Evolutionary conservation across 2,888 invertebrate species (phyloP).

Genomic region (Drosophila nr. perissopoda): DNA sequence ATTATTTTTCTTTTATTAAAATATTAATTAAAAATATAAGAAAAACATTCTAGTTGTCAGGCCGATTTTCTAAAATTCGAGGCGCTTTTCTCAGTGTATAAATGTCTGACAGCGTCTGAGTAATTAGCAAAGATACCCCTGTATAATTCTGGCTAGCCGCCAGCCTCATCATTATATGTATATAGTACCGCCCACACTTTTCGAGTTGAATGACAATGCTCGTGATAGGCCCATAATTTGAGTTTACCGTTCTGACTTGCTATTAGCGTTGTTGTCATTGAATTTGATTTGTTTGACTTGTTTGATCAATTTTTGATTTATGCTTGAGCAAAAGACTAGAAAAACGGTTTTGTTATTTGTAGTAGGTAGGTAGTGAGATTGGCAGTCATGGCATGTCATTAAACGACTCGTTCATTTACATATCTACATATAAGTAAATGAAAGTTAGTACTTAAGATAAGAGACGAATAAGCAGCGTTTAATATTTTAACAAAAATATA

Average conservation of each 20-base stretch:
- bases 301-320: conserved; percentile 74
- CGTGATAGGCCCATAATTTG: conserved; percentile 40
- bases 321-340: conserved; percentile 27
- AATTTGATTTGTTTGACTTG: conserved; percentile 69
- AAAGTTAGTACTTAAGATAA: neutral
- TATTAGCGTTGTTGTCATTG: conserved; percentile 66
- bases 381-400: conserved; percentile 39
- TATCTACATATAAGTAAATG: neutral
- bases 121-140: neutral
- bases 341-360: conserved; percentile 31
- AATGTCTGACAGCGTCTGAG: neutral
- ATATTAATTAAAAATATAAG: neutral
- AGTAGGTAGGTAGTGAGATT: conserved; percentile 5
- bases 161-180: conserved; percentile 16
- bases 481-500: neutral
- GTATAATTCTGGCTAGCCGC: conserved; percentile 7
- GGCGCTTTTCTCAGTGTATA: neutral
- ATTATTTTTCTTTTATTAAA: neutral
- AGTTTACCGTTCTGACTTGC: conserved; percentile 27
- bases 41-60: no score
- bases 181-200: conserved; percentile 5
- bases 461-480: neutral
- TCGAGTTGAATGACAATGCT: conserved; percentile 10
- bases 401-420: conserved; percentile 4
- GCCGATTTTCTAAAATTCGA: neutral